These are phyloP conservation scores for Brenthis hecate DNA, from an alignment of 2,888 invertebrate species.

Conservation along the genomic window DNA sequence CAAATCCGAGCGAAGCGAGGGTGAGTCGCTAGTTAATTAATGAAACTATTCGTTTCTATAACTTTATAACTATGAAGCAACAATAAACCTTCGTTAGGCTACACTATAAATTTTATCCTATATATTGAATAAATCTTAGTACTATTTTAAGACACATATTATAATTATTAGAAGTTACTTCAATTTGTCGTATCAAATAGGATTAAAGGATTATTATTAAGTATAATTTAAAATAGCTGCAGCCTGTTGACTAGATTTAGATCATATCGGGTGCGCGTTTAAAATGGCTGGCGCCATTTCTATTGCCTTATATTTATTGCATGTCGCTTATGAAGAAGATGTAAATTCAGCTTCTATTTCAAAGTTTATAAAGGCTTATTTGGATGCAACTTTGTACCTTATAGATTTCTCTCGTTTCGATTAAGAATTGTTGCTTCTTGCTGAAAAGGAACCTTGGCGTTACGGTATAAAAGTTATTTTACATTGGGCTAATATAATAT, in stretches of 20 bases:
- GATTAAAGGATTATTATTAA: slow-evolving; percentile 43
- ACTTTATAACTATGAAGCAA: too few species aligned
- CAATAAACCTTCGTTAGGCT: background rate
- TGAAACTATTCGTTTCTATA: too few species aligned
- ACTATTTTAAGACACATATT: slow-evolving; percentile 25
- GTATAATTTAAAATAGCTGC: slow-evolving; percentile 57
- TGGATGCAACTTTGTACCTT: slow-evolving; percentile 58
- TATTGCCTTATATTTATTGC: slow-evolving; percentile 64
- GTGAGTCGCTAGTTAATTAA: too few species aligned
- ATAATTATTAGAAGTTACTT: slow-evolving; percentile 12
- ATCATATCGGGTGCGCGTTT: slow-evolving; percentile 70
- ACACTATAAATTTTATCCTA: background rate
- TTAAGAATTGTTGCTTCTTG: slow-evolving; percentile 45
- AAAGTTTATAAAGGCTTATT: slow-evolving; percentile 60
- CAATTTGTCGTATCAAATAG: slow-evolving; percentile 39
- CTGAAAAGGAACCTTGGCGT: slow-evolving; percentile 50
- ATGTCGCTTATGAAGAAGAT: slow-evolving; percentile 58
- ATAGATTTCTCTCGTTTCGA: slow-evolving; percentile 52
- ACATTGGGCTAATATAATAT: slow-evolving; percentile 49
- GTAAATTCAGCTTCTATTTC: slow-evolving; percentile 61
- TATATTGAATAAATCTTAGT: background rate
- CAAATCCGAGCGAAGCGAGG: too few species aligned
- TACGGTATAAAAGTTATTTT: slow-evolving; percentile 44
- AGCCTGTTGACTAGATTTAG: slow-evolving; percentile 60
- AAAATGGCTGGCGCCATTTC: slow-evolving; percentile 70